Base-by-base conservation (phyloP, 2,888 invertebrate genomes). In the Calameuta pallipes region DNA sequence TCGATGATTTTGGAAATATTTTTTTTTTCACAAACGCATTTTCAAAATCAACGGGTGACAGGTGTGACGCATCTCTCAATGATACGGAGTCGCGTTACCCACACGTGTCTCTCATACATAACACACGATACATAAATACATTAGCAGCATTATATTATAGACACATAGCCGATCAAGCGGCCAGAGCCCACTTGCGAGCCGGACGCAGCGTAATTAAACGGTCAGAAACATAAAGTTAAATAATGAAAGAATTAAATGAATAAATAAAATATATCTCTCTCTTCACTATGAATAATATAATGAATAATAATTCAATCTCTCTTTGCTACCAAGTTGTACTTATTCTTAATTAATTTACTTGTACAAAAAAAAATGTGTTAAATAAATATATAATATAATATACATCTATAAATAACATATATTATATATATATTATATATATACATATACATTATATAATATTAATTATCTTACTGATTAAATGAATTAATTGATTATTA, bases 321-420 rank as follows among this genome's bases (percentile, higher is more conserved):
- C 92, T 92, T 92, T 92, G 91, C 92, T 92, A 92, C 91, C 90
- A 91, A 91, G 91, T 92, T 92, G 92, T 92, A 92, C 92, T 92
- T 92, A 92, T 92, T 91, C 91, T 90, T 91, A 91, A 90, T 90
- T 90, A 90, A 90, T 92, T 90, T 92, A 91, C 90, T 91, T 92
- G 92, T 92, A 92, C 92, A 92, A 91, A 92, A 78, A 80, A 80
- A 88, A 89, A 89, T 91, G 90, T 91, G 91, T 91, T 91, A 90
- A 90, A 90, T 90, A 91, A 90, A 89, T 89, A 88, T 85, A 89
- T 87, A 87, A 89, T 88, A 89, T 88, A 87, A 88, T 85, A 85
- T 88, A 88, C 84, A 88, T 87, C 82, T 88, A 89, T 89, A 87
- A 89, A 88, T 88, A 87, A 87, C 87, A 87, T 84, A 88, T 84